Evolutionary conservation across 2,797 vertebrate species (phyloP).

Genomic region (Clarias platycephalus): DNA sequence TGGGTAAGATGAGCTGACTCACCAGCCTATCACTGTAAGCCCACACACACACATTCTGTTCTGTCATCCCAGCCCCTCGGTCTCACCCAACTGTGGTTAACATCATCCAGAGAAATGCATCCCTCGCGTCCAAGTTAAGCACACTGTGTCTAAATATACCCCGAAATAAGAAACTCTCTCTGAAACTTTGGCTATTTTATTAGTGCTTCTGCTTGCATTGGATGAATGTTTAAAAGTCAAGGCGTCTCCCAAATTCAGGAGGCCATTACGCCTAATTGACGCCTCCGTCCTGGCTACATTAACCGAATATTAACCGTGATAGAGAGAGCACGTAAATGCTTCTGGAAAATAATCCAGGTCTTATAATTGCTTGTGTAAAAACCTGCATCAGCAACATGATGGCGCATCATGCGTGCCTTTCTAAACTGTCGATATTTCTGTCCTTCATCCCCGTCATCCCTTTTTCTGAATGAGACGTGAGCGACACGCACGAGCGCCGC

Average conservation of each 20-base stretch:
- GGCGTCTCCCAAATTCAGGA: slow-evolving; percentile 1
- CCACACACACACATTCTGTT: not conserved
- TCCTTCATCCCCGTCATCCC: slow-evolving; percentile 11
- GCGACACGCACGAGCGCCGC: not conserved
- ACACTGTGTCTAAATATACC: slow-evolving; percentile 34
- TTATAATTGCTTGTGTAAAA: slow-evolving; percentile 29
- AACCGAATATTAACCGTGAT: not conserved
- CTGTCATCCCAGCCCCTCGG: slow-evolving; percentile 39
- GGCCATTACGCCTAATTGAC: not conserved
- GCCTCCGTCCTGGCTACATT: not conserved
- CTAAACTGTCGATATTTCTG: slow-evolving; percentile 1
- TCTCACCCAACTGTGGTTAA: slow-evolving; percentile 42
- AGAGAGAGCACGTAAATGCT: slow-evolving; percentile 17
- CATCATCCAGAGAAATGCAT: slow-evolving; percentile 40
- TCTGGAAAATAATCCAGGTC: not conserved
- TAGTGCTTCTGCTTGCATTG: not conserved
- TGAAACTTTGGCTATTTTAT: not conserved
- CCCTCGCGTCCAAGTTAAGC: slow-evolving; percentile 42
- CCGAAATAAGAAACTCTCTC: slow-evolving; percentile 22
- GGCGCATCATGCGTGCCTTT: not conserved
- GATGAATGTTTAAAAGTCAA: not conserved
- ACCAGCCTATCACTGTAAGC: slow-evolving; percentile 21
- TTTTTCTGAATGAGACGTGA: not conserved
- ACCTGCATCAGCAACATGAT: slow-evolving; percentile 21
- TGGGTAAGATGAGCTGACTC: slow-evolving; percentile 45